phyloP scores from a whole-genome alignment of 2,797 vertebrate species.

The Siniperca undulata region DNA sequence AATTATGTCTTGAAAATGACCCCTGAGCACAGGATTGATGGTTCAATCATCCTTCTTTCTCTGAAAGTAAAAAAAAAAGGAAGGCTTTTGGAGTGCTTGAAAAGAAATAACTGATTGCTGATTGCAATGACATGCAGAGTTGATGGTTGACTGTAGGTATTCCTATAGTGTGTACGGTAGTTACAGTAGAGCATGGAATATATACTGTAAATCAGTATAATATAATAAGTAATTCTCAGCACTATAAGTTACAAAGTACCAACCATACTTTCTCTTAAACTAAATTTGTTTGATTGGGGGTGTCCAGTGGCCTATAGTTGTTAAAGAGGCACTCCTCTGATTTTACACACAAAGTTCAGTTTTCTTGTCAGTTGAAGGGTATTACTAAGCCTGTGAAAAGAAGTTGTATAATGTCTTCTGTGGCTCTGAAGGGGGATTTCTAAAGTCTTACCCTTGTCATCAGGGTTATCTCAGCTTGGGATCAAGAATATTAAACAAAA shows the following conservation, averaged over 20 bases:
- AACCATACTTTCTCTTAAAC: not conserved
- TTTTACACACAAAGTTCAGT: slow-evolving; percentile 5
- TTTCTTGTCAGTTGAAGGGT: not conserved
- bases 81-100: slow-evolving; percentile 5
- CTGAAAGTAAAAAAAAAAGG: slow-evolving; percentile 4
- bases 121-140: slow-evolving; percentile 15
- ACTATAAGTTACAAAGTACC: not conserved
- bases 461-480: not conserved
- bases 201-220: not conserved
- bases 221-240: not conserved
- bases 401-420: not conserved
- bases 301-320: not conserved
- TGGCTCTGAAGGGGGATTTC: not conserved
- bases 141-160: slow-evolving; percentile 13
- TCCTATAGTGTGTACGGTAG: not conserved
- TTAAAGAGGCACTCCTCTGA: slow-evolving; percentile 1
- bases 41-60: slow-evolving; percentile 42
- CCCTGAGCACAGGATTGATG: slow-evolving; percentile 27
- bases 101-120: slow-evolving; percentile 41
- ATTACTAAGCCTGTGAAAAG: slow-evolving; percentile 1
- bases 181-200: not conserved
- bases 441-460: not conserved
- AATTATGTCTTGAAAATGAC: slow-evolving; percentile 55
- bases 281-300: slow-evolving; percentile 13
- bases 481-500: slow-evolving; percentile 13